Evolutionary conservation across 2,888 invertebrate species (phyloP), one percentile per base, ranked within the genome.

Genomic region (Drosophila suboccidentalis): DNA sequence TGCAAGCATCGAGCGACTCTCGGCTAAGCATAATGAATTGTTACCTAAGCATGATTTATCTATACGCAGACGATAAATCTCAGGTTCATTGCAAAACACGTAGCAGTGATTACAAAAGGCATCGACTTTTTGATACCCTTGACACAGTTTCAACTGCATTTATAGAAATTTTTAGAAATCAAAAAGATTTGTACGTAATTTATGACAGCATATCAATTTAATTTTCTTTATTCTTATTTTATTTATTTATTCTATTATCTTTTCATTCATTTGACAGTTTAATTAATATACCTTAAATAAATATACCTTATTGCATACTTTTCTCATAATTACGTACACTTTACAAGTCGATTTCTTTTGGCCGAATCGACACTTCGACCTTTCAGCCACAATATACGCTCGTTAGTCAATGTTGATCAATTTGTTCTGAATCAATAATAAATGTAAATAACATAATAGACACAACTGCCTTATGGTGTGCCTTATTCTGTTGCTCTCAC

Each of bases 351-450:
- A 17, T 1, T 63, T 50, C 46, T 29, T 66, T 71, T 44, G 53
- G 46, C 44, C 26, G 60, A 65, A 59, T 61, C 57, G 71, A 63
- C 73, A 69, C 66, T 78, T 76, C 80, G 87, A 85, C 87, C 83
- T 84, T 77, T 87, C 32, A 71, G 65, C 80, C 80, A 87, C 86
- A 87, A 87, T 87, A 69, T 78, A 50, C 63, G 80, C 87, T 84
- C 84, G 82, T 84, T 84, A 84, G 87, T 85, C 85, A 80, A 77
- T 84, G 76, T 49, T 71, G 13, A 66, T 80, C 86, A 85, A 85
- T 85, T 85, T 85, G 76, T 73, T 82, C 57, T 64, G 79, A 85
- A 85, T 82, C 86, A 87, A 85, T 87, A 85, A 82, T 85, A 82
- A 85, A 81, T 85, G 79, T 87, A 87, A 85, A 85, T 85, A 85